Base-by-base conservation (phyloP, 2,797 vertebrate species). In the Liparis tanakae region DNA sequence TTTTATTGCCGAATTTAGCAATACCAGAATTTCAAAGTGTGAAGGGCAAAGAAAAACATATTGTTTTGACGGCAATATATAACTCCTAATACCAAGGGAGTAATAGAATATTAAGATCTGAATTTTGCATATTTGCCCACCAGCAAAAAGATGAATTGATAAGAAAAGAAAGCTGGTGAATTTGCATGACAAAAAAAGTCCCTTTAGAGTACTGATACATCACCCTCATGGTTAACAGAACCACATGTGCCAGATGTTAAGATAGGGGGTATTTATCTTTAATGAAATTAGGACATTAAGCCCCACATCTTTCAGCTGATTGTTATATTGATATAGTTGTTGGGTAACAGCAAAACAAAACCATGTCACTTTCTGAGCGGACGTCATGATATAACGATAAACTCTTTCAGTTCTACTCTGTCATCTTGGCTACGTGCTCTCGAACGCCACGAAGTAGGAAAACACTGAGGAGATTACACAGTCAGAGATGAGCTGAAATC, bases 101-200 rank as follows among this genome's bases (percentile, higher is more conserved):
- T 60, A 81, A 85, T 75, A 60, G 77, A 93, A 91, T 93, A 87
- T 88, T 89, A 89, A 90, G 76, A 77, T 73, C 61, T 68, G n/a
- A 63, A 74, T 87, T 90, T 89, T 79, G 83, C 88, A 92, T 91
- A 87, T 91, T 87, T 91, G 80, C 91, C 91, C 85, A 84, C 86
- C 59, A 93, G 88, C 89, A 84, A 78, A 72, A 87, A 91, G 90
- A 91, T 90, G 77, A 87, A 83, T 75, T 74, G 78, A 90, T 93
- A 88, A 85, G 74, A 79, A 89, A 86, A 81, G 76, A 89, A 89
- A 85, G 83, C 81, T 43, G 67, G 67, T 58, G 72, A 83, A 76
- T 92, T 92, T 91, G 81, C 86, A 90, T 92, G 80, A 90, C 81
- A 91, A 91, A 91, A 81, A 87, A 82, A 79, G 61, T 74, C 79